Percentiles rank a stretch among this genome's conserved stretches.
Evolutionary conservation across 2,797 vertebrate genomes (phyloP).

Genomic region (Molossus alvarezi): DNA sequence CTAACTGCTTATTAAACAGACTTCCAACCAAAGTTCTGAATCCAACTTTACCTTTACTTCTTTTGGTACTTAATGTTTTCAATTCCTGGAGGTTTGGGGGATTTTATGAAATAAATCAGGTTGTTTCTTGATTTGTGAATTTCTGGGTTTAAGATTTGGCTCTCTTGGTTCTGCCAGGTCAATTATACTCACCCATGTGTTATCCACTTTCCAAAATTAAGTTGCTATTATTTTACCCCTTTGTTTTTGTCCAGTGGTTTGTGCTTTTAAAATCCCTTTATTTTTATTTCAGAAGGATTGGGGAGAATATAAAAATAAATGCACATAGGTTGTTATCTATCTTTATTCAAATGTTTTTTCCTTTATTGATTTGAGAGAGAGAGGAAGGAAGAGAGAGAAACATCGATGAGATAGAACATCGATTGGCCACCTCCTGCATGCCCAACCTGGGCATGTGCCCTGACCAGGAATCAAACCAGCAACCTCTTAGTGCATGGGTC

Average conservation of each 20-base stretch:
- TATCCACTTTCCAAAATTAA: background rate
- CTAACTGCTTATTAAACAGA: background rate
- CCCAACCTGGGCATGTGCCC: too few species aligned
- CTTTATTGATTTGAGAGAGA: too few species aligned
- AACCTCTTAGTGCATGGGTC: too few species aligned
- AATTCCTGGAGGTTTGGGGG: background rate
- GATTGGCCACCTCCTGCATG: too few species aligned
- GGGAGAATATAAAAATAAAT: background rate
- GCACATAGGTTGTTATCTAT: background rate
- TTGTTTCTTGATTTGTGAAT: background rate
- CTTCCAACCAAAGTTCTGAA: background rate
- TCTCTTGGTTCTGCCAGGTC: background rate
- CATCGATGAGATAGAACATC: too few species aligned
- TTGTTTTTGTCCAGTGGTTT: background rate
- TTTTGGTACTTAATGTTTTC: background rate
- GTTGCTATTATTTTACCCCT: background rate
- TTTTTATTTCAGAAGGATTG: background rate
- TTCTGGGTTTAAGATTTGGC: background rate
- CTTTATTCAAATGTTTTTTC: background rate
- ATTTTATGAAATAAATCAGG: background rate
- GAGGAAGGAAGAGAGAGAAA: too few species aligned
- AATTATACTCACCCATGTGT: background rate
- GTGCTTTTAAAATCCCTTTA: slow-evolving; percentile 21
- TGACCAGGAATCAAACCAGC: too few species aligned
- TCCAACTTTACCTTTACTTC: background rate